Conservation (phyloP, 2,797 vertebrate species). For the Avahi laniger region DNA sequence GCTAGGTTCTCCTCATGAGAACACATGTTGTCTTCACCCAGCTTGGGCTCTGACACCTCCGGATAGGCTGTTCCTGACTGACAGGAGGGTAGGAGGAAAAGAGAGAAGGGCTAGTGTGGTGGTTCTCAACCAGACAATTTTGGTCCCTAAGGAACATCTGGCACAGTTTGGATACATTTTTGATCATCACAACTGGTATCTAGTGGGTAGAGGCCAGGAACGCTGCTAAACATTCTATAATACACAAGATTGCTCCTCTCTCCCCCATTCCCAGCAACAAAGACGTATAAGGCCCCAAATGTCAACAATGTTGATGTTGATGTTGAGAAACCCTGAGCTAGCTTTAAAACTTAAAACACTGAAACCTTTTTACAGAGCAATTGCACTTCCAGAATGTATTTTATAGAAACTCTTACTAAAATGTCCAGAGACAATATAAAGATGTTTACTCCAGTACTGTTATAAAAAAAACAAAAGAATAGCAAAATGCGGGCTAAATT, state of each 20-base stretch:
- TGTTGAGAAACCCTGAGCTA: not conserved
- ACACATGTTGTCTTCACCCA: not conserved
- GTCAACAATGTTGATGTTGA: not conserved
- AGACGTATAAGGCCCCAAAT: not conserved
- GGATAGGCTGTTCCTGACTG: not conserved
- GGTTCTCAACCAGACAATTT: not conserved
- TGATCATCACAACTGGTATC: not conserved
- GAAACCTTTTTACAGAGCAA: not conserved
- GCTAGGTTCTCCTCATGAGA: not conserved
- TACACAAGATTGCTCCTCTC: not conserved
- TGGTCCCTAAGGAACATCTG: not conserved
- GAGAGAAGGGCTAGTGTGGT: not conserved
- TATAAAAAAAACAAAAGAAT: not conserved
- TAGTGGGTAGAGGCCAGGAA: not conserved
- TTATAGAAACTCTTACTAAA: not conserved
- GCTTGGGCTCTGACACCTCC: not conserved
- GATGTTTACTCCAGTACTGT: not conserved
- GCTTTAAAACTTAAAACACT: constrained; percentile 11
- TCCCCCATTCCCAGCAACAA: not conserved
- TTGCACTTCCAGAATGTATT: not conserved
- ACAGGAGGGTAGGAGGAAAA: not conserved
- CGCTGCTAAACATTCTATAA: not conserved
- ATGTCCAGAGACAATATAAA: not conserved
- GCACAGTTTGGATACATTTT: not conserved
- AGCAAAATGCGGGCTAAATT: not conserved